Evolutionary conservation across 2,888 invertebrate species (phyloP), one percentile per base, ranked within the genome.

Genomic region (Nematopogon swammerdamellus): DNA sequence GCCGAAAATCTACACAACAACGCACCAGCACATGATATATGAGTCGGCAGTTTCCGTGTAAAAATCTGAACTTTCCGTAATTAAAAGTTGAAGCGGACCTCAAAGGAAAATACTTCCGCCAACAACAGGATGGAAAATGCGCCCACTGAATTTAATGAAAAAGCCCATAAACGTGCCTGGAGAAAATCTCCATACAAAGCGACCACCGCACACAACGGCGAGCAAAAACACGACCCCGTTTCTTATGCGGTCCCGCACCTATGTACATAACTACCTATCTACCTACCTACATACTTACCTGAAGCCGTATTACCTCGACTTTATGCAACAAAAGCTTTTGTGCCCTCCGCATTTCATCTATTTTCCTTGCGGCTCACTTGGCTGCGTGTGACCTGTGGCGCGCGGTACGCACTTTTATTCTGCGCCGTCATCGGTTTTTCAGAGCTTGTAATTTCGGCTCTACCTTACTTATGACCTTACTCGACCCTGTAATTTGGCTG

Each of bases 181-280:
- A 36, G 36, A 14, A 36, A 36, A 36, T 36, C 36, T 36, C 36
- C 36, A 36, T 36, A 36, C 36, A 36, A 36, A 36, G 36, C 36
- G 36, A 36, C 36, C 11, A 14, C 36, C 11, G 36, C 11, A 36
- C 11, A 6, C 36, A 36, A 36, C 36, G 25, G n/a, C n/a, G 25
- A 25, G 44, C 48, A 44, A 45, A 48, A 49, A 49, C 44, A 29
- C 44, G 44, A 49, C 49, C 45, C 19, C 49, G 29, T 49, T 49
- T 49, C 43, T 44, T 16, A 11, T 46, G 46, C 20, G 49, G 36
- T 14, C 36, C 36, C n/a, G 3, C 25, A 25, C 5, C 25, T 4
- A 25, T 4, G 4, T 10, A 25, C 25, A n/a, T n/a, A n/a, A n/a
- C n/a, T n/a, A n/a, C n/a, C n/a, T n/a, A n/a, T 10, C 25, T 10